These are phyloP conservation scores for Dicyrtoma fusca DNA, from an alignment of 2,888 invertebrate species.

Conservation along the genomic window DNA sequence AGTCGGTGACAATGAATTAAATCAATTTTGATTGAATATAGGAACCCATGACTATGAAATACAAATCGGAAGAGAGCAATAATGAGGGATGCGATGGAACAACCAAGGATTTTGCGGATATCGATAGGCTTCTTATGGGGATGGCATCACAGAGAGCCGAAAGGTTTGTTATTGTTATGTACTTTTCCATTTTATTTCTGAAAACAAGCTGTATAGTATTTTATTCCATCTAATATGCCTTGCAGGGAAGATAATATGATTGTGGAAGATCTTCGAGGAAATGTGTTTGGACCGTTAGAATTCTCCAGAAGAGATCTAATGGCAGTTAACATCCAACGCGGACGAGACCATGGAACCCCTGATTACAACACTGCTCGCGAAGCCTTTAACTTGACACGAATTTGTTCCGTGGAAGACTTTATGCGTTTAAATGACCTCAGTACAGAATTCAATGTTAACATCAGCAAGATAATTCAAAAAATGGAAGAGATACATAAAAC, in stretches of 20 bases:
- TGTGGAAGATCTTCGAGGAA: constrained; percentile 66
- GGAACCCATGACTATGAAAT: constrained; percentile 50
- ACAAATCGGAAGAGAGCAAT: background rate
- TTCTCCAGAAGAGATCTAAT: constrained; percentile 66
- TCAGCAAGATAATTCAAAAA: background rate
- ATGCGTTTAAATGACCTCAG: constrained; percentile 30
- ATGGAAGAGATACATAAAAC: background rate
- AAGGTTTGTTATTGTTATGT: constrained; percentile 14
- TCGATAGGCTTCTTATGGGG: constrained; percentile 65
- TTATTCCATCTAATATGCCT: constrained; percentile 57
- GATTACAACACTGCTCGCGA: constrained; percentile 67
- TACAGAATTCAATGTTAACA: no score
- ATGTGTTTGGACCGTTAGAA: constrained; percentile 66
- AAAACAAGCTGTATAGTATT: background rate
- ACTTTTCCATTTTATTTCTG: background rate
- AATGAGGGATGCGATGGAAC: background rate
- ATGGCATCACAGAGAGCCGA: constrained; percentile 39
- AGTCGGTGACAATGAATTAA: no score
- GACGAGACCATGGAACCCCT: constrained; percentile 64
- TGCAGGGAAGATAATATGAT: constrained; percentile 66
- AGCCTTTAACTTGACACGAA: constrained; percentile 61
- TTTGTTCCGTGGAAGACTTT: constrained; percentile 58
- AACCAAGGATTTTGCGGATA: constrained; percentile 59
- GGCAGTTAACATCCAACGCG: constrained; percentile 66
- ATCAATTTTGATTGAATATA: constrained; percentile 14